A percentile compares a stretch with the other conserved stretches of the same genome.
Conservation (phyloP, 2,888 invertebrate species). For the Liposcelis brunnea region DNA sequence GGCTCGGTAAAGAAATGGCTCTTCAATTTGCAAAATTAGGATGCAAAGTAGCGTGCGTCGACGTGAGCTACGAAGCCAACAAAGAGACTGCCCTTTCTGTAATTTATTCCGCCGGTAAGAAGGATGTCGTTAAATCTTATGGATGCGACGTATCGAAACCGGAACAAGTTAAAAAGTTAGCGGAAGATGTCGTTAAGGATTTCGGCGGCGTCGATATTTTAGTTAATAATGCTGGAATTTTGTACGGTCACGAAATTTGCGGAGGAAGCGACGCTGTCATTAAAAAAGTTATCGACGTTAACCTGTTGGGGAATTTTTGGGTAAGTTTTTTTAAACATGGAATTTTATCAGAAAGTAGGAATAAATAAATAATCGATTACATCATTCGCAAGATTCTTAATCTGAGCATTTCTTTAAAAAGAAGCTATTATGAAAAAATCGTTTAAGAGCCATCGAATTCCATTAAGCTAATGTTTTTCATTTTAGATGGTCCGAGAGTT, state of each 20-base stretch:
- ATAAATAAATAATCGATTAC: too few relatives aligned
- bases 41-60: neutral
- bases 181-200: neutral
- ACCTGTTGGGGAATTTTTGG: slow-evolving; percentile 1
- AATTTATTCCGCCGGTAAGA: neutral
- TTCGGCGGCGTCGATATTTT: neutral
- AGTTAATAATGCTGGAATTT: slow-evolving; percentile 1
- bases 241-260: neutral
- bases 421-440: too few relatives aligned
- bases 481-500: neutral
- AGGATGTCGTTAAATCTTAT: neutral
- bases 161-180: neutral
- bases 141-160: neutral
- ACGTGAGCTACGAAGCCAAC: neutral
- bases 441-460: too few relatives aligned
- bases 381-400: too few relatives aligned
- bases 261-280: neutral
- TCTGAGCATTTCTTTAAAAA: too few relatives aligned
- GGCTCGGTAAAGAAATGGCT: slow-evolving; percentile 4
- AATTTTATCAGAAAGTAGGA: too few relatives aligned
- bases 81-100: neutral
- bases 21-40: neutral
- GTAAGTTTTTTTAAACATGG: neutral
- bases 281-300: neutral
- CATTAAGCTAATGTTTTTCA: neutral